Evolutionary conservation across 2,113 vertebrate genomes (phyloP), one percentile per base, ranked within the genome.

Genomic region (Limnothrissa miodon): DNA sequence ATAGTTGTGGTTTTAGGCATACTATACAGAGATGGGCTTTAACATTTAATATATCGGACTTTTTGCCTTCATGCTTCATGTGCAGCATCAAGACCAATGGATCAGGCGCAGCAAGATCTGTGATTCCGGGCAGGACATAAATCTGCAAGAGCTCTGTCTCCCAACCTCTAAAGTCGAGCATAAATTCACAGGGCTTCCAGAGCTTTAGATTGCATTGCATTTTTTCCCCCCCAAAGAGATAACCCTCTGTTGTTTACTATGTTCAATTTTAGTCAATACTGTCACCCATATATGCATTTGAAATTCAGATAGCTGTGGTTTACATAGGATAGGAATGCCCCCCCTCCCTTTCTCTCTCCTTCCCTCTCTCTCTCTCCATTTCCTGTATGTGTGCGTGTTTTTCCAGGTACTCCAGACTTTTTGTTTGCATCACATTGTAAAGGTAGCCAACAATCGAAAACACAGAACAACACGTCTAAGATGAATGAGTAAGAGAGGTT

Each of bases 121-220:
- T 44, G 66, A 81, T 62, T 79, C 44, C 44, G 78, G 81, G 78
- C 45, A 78, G 79, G 66, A 45, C 53, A 66, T 78, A 84, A 82
- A 85, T 78, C 84, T 74, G 66, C 66, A 62, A 56, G 5, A 46
- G 79, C 44, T 70, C 78, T 44, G 45, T 51, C 44, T 9, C 79
- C 29, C 66, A 74, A 15, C 66, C 53, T 74, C 79, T 80, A 19
- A 39, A 66, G 3, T 19, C 78, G 78, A 83, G 70, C 79, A 78
- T 85, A 83, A 87, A 81, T 85, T 84, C 39, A 11, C 17, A 23
- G n/a, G 78, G 59, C 66, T 80, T 83, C 80, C 84, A 23, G 23
- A 86, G 62, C 9, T 83, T 59, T 82, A 80, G 51, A 81, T 53
- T 70, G 56, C 46, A 74, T 83, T 85, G 78, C 39, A 79, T 80